Percentiles rank a stretch among this genome's conserved stretches.
These are phyloP conservation scores for Trissolcus basalis DNA, from an alignment of 1,140 invertebrate genomes.

Conservation along the genomic window DNA sequence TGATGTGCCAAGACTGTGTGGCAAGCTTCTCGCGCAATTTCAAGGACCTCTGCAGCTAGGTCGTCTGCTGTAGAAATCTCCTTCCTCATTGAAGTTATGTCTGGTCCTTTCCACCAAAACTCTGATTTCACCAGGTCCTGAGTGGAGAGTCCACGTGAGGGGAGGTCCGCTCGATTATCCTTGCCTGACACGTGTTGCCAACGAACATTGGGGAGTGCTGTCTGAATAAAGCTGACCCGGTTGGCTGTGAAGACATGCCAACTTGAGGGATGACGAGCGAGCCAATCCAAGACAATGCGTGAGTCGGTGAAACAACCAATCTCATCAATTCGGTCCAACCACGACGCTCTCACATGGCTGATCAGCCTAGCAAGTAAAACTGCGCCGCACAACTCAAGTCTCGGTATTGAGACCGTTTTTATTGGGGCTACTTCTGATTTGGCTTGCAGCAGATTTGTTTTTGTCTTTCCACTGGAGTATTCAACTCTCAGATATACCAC, in stretches of 20 bases:
- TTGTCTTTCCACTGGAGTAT: neutral
- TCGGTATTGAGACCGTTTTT: neutral
- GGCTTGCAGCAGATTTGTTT: neutral
- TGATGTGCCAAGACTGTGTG: too few species aligned
- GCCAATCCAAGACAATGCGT: neutral
- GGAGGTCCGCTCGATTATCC: neutral
- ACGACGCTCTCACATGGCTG: neutral
- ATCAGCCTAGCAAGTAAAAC: neutral
- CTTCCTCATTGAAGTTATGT: too few species aligned
- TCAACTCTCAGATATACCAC: neutral
- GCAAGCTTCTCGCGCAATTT: too few species aligned
- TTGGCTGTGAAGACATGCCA: neutral
- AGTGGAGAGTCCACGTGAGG: neutral
- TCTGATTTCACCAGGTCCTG: neutral
- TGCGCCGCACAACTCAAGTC: conserved; percentile 36
- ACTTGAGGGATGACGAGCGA: neutral
- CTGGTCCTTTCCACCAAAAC: neutral
- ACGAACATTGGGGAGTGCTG: neutral
- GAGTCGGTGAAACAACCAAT: neutral
- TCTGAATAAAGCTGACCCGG: neutral
- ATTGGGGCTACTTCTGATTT: conserved; percentile 3
- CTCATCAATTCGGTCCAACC: neutral
- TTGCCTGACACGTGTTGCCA: neutral
- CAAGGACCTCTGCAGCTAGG: too few species aligned
- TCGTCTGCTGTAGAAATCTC: too few species aligned